Percentiles rank a stretch among this genome's conserved stretches.
These are phyloP conservation scores for Melanotaenia maccullochi DNA, from an alignment of 2,797 vertebrate species.

Conservation along the genomic window DNA sequence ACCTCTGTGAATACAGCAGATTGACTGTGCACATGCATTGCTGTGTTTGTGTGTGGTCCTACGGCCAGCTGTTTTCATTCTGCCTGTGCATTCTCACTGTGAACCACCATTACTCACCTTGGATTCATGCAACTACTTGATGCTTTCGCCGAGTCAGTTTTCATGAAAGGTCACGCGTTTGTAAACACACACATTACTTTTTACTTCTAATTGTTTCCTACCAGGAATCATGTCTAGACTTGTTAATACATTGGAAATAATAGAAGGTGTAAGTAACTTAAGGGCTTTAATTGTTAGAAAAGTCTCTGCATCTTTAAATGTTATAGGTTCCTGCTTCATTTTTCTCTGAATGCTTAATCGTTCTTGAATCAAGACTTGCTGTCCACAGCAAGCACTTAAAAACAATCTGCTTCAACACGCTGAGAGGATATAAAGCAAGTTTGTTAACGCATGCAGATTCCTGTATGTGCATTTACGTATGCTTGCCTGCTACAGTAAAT, in stretches of 20 bases:
- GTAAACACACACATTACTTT: slow-evolving; percentile 22
- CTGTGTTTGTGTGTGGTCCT: background rate
- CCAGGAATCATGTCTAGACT: slow-evolving; percentile 67
- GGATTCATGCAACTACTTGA: slow-evolving; percentile 50
- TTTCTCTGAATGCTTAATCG: background rate
- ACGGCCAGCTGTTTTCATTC: slow-evolving; percentile 4
- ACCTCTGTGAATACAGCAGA: slow-evolving; percentile 7
- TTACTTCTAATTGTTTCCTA: slow-evolving; percentile 65
- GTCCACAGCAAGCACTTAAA: slow-evolving; percentile 32
- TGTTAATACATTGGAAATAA: slow-evolving; percentile 51
- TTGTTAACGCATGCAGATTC: slow-evolving; percentile 27
- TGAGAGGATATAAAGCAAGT: slow-evolving; percentile 43
- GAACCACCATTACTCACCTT: slow-evolving; percentile 49
- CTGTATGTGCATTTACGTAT: slow-evolving; percentile 1
- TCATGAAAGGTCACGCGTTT: slow-evolving; percentile 17
- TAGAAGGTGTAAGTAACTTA: slow-evolving; percentile 38
- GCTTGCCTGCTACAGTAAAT: slow-evolving; percentile 40
- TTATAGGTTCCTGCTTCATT: slow-evolving; percentile 21
- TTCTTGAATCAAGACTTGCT: slow-evolving; percentile 12
- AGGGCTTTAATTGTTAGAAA: slow-evolving; percentile 29
- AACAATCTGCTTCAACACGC: slow-evolving; percentile 33
- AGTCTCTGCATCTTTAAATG: slow-evolving; percentile 9
- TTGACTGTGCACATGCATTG: background rate
- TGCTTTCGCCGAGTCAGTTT: slow-evolving; percentile 30
- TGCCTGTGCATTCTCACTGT: slow-evolving; percentile 31